Evolutionary conservation across 2,888 invertebrate species (phyloP).

Genomic region (Eurois occulta): DNA sequence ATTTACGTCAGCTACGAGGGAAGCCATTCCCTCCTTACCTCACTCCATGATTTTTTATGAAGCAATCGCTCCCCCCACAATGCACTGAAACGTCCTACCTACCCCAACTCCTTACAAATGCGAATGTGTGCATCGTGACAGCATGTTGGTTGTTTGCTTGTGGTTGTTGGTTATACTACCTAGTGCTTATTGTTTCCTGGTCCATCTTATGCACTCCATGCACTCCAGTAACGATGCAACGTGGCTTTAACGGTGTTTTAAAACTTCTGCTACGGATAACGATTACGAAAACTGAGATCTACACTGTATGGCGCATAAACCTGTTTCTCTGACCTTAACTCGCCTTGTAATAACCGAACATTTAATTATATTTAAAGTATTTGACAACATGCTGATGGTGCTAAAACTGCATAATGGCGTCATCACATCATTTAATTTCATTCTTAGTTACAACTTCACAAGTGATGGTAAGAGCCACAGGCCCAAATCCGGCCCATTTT

Average conservation of each 20-base stretch:
- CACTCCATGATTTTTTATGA: background rate
- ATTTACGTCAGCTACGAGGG: background rate
- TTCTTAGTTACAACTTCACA: too few species aligned
- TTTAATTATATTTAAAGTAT: too few species aligned
- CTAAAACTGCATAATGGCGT: too few species aligned
- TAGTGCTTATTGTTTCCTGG: conserved; percentile 46
- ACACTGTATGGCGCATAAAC: background rate
- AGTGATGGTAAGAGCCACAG: too few species aligned
- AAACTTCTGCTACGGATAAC: background rate
- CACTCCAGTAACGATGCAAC: conserved; percentile 23
- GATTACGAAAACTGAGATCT: background rate
- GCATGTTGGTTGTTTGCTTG: background rate
- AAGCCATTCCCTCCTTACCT: background rate
- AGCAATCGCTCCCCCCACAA: background rate
- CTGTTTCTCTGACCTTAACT: background rate
- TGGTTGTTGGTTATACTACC: conserved; percentile 10
- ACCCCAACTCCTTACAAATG: conserved; percentile 19
- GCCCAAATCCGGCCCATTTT: too few species aligned
- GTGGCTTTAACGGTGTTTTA: background rate
- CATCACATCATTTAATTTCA: too few species aligned
- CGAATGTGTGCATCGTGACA: conserved; percentile 31
- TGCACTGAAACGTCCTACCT: conserved; percentile 35
- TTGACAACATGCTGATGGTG: too few species aligned
- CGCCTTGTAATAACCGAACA: too few species aligned
- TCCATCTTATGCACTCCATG: conserved; percentile 25